Conservation (phyloP, 2,797 vertebrate species). For the Dromococcyx pavoninus region DNA sequence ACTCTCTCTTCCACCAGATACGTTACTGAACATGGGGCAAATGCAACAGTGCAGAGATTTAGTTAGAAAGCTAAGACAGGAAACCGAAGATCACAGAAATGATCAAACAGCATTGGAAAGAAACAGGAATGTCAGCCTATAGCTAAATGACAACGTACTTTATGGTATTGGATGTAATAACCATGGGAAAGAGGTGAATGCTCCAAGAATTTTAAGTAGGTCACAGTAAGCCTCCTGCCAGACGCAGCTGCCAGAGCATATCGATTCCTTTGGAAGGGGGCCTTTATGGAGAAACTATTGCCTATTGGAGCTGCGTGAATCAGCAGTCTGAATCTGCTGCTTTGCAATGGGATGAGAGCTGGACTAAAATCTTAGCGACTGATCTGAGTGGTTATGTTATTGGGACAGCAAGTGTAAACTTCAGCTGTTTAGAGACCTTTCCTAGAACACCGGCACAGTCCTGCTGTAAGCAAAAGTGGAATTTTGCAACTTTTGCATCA, state of each 20-base stretch:
- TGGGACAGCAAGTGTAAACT: conserved; percentile 33
- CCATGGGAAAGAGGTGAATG: not conserved
- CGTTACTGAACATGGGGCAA: not conserved
- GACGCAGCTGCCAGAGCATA: not conserved
- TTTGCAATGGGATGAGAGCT: not conserved
- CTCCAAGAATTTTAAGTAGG: accelerated
- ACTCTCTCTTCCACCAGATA: not conserved
- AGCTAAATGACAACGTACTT: not conserved
- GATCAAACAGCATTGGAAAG: not conserved
- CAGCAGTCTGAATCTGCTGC: not conserved
- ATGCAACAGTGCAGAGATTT: not conserved
- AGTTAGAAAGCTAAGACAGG: not conserved
- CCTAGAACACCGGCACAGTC: not conserved
- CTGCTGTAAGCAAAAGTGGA: not conserved
- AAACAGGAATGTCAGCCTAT: not conserved
- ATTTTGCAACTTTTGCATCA: not conserved
- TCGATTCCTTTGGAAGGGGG: accelerated
- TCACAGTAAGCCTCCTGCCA: not conserved
- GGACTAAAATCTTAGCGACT: not conserved
- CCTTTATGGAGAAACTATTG: not conserved
- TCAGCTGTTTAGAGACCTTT: conserved; percentile 4
- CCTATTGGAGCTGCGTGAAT: not conserved
- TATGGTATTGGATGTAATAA: not conserved
- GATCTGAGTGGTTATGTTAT: not conserved
- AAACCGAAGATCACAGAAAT: not conserved